These are phyloP conservation scores for Nyleta sp. DNA, from an alignment of 2,888 invertebrate genomes.

Conservation along the genomic window DNA sequence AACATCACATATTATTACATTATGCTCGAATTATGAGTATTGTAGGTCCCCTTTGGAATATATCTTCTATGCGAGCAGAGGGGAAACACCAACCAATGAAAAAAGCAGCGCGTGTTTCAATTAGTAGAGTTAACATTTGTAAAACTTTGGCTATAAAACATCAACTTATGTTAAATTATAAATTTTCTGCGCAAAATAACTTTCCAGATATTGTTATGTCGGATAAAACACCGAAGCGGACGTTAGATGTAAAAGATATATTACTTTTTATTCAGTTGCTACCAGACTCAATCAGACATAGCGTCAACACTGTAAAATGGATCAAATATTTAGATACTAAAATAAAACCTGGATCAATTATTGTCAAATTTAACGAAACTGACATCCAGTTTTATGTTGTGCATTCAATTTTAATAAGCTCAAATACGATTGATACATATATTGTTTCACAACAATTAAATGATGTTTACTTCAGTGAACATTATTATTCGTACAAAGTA, in stretches of 20 bases:
- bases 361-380: conserved; percentile 27
- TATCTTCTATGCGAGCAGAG: conserved; percentile 63
- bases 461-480: conserved; percentile 22
- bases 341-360: conserved; percentile 21
- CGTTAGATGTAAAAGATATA: background rate
- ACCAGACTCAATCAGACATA: conserved; percentile 11
- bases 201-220: conserved; percentile 3
- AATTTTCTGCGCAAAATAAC: conserved; percentile 1
- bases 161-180: conserved; percentile 38
- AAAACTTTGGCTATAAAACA: conserved; percentile 33
- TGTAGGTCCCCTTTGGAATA: conserved; percentile 59
- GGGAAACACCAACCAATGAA: conserved; percentile 58
- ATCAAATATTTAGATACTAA: conserved; percentile 18
- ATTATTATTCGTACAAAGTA: conserved; percentile 32
- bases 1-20: conserved; percentile 60
- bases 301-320: conserved; percentile 16
- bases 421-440: conserved; percentile 4
- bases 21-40: conserved; percentile 55
- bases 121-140: conserved; percentile 33
- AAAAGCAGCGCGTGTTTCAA: conserved; percentile 44
- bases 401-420: conserved; percentile 11
- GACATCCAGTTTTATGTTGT: conserved; percentile 6
- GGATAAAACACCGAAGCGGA: background rate
- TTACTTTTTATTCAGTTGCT: conserved; percentile 1
- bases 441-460: conserved; percentile 20